Conservation (phyloP, 2,888 invertebrate species). For the Mesoligia furuncula region DNA sequence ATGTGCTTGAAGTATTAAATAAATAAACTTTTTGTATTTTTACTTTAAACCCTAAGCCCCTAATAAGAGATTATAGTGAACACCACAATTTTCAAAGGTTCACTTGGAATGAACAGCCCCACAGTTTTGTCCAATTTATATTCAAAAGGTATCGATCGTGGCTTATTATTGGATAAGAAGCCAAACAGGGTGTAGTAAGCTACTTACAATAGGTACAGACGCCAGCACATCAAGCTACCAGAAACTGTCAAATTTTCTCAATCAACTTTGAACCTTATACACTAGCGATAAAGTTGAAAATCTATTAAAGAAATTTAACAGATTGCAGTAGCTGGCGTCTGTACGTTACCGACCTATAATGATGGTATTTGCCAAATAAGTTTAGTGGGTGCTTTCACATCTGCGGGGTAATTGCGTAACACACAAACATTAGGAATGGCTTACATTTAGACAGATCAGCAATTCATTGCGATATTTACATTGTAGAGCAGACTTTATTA, state of each 20-base stretch:
- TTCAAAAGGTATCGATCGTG: constrained; percentile 22
- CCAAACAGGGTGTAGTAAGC: constrained; percentile 24
- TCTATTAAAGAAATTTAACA: too few relatives aligned
- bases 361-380: neutral
- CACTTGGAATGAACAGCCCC: neutral
- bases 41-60: too few relatives aligned
- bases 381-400: neutral
- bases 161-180: constrained; percentile 29
- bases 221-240: too few relatives aligned
- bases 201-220: neutral
- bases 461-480: neutral
- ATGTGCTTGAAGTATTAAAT: too few relatives aligned
- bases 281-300: too few relatives aligned
- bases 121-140: neutral
- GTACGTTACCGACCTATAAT: neutral
- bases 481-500: neutral
- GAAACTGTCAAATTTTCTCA: too few relatives aligned
- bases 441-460: neutral
- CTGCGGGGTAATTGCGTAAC: neutral
- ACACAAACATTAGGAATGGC: neutral
- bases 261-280: too few relatives aligned
- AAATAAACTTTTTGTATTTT: too few relatives aligned
- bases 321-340: too few relatives aligned
- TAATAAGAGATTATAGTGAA: too few relatives aligned
- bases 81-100: neutral